phyloP scores from a whole-genome alignment of 64 coral and sea anemone genomes.

The Stichodactyla helianthus region DNA sequence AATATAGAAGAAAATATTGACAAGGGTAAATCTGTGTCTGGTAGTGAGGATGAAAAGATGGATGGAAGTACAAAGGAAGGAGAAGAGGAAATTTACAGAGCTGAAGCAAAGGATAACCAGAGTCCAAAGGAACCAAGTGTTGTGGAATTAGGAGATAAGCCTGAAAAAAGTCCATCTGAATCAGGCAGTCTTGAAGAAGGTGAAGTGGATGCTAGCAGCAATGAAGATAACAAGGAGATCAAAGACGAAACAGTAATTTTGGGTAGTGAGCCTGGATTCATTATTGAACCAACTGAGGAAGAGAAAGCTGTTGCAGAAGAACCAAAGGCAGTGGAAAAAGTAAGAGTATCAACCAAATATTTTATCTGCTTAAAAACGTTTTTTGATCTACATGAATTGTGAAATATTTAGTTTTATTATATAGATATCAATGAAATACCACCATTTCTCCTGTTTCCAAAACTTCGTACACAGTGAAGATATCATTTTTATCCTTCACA shows the following conservation, averaged over 20 bases:
- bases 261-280: conserved; percentile 31
- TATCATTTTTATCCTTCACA: too few species aligned
- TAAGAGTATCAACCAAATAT: not conserved
- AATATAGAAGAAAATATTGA: not conserved
- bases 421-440: too few species aligned
- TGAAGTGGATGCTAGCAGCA: conserved; percentile 21
- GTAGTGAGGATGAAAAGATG: not conserved
- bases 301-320: conserved; percentile 56
- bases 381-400: too few species aligned
- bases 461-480: too few species aligned
- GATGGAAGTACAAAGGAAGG: conserved; percentile 13
- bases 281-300: conserved; percentile 53
- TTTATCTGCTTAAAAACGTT: not conserved
- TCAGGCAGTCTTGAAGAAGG: conserved; percentile 4
- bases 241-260: not conserved
- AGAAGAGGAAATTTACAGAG: not conserved
- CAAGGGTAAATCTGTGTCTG: not conserved
- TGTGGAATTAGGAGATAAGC: not conserved
- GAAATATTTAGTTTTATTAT: too few species aligned
- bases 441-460: too few species aligned
- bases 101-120: not conserved
- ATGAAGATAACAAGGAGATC: conserved; percentile 7
- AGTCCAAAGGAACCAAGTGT: not conserved
- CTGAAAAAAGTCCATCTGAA: conserved; percentile 9
- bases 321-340: conserved; percentile 26